Evolutionary conservation across 2,888 invertebrate species (phyloP).

Genomic region (Artemia sinica): DNA sequence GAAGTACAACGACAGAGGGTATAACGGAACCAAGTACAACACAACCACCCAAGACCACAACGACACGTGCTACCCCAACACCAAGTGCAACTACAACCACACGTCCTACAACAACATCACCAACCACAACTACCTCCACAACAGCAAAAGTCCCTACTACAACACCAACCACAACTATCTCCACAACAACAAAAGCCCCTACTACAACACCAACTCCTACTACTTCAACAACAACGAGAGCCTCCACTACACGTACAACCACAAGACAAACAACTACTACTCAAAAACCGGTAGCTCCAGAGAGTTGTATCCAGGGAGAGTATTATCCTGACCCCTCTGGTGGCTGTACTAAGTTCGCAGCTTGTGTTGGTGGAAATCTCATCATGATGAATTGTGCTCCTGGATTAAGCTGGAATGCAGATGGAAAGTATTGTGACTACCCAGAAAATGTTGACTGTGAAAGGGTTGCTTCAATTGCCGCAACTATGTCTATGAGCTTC

Average conservation of each 20-base stretch:
- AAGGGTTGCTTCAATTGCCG: neutral
- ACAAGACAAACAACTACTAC: neutral
- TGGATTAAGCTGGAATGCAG: neutral
- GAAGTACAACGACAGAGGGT: slow-evolving; percentile 1
- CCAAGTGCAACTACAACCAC: slow-evolving; percentile 22
- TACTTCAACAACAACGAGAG: neutral
- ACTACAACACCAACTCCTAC: neutral
- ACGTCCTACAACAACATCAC: neutral
- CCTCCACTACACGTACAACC: neutral
- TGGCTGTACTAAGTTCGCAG: neutral
- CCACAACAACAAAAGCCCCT: neutral
- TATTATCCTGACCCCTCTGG: slow-evolving; percentile 1
- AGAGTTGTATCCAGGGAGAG: neutral
- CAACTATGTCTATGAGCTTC: too few relatives aligned
- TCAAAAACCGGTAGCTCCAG: neutral
- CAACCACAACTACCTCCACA: neutral
- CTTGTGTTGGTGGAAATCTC: neutral
- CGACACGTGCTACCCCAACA: slow-evolving; percentile 27
- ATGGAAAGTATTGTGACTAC: neutral
- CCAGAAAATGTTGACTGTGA: neutral
- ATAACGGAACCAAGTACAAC: slow-evolving; percentile 27
- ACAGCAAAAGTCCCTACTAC: neutral
- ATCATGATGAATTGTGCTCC: neutral
- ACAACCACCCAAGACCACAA: slow-evolving; percentile 28
- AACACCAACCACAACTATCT: neutral